Evolutionary conservation across 2,888 invertebrate species (phyloP), one percentile per base, ranked within the genome.

Genomic region (Erebia epiphron): DNA sequence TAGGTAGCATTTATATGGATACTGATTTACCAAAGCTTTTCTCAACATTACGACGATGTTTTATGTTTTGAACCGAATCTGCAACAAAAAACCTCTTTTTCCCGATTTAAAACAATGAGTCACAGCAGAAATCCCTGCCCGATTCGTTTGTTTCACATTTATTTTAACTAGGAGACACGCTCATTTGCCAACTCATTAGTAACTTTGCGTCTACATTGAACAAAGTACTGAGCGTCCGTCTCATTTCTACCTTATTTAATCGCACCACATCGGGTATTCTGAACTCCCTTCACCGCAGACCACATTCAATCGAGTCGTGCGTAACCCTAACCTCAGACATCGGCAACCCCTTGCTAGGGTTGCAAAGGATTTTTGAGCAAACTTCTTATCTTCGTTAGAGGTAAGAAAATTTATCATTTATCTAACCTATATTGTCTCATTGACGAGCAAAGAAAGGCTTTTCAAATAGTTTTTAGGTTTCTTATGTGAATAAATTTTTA

Each of bases 291-390:
- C 79, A 81, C 86, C 84, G 72, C 88, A 84, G 82, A 88, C 91
- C 90, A 81, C 89, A 90, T 90, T 88, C 89, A 90, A 90, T 88
- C 87, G 85, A 69, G 76, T 76, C 79, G 79, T 79, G 76, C 76
- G 78, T 65, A 73, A 73, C 85, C 85, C 84, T 82, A 84, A 83
- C 86, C 88, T 85, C 86, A 86, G 84, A 79, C 79, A 76, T 77
- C 75, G 78, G 77, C 49, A 49, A 62, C 46, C 62, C 62, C 26
- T 62, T 49, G 49, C 46, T 62, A 62, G 62, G 62, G 62, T 21
- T 62, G 62, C 9, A 5, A 21, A 9, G 21, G 9, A 62, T 62
- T 62, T 60, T 49, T 62, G 62, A 62, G 46, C 49, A 76, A 77
- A 81, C 21, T 8, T 4, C 41, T 16, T 60, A 60, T n/a, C n/a